Evolutionary conservation across 2,797 vertebrate species (phyloP).

Genomic region (Merluccius polli): DNA sequence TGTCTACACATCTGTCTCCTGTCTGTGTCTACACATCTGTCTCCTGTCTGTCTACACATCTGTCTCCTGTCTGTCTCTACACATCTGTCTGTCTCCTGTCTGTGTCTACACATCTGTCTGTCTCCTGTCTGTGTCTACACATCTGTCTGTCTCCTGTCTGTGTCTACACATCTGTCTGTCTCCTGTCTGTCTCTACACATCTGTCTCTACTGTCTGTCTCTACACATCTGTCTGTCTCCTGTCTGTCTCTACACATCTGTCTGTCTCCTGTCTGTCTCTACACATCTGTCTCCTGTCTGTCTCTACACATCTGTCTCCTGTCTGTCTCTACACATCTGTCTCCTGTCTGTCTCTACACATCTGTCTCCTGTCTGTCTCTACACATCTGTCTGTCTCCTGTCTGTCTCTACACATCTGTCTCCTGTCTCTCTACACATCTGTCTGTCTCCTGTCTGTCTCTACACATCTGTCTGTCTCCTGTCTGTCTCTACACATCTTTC

Average conservation of each 20-base stretch:
- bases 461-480: background rate
- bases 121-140: background rate
- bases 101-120: background rate
- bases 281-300: background rate
- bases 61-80: too few species aligned
- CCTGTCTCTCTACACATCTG: too few species aligned
- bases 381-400: slow-evolving; percentile 17
- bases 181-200: too few species aligned
- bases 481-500: background rate
- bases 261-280: too few species aligned
- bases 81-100: background rate
- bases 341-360: too few species aligned
- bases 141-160: too few species aligned
- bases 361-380: background rate
- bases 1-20: background rate
- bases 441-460: background rate
- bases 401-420: too few species aligned
- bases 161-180: background rate
- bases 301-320: too few species aligned
- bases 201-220: background rate
- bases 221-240: too few species aligned
- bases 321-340: slow-evolving; percentile 71
- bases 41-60: background rate
- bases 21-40: slow-evolving; percentile 18
- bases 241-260: background rate